phyloP scores from a whole-genome alignment of 2,888 invertebrate genomes.

The Hetaerina titia region DNA sequence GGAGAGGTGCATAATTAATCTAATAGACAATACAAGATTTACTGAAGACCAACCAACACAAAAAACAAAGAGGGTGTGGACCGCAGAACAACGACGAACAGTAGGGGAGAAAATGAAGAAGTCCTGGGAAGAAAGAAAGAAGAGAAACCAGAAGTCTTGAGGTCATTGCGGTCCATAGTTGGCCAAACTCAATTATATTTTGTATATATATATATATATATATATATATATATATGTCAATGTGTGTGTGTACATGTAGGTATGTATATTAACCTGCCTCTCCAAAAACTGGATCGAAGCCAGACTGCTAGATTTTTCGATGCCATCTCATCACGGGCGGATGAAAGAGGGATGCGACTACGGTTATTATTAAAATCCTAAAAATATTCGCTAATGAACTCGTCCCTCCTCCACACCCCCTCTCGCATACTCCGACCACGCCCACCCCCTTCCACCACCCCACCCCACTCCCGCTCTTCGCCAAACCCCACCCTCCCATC shows the following conservation, averaged over 20 bases:
- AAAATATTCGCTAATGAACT: constrained; percentile 61
- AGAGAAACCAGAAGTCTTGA: too few species aligned
- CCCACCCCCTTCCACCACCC: neutral
- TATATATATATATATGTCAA: too few species aligned
- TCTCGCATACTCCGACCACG: neutral
- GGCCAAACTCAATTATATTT: too few species aligned
- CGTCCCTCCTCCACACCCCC: neutral
- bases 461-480: neutral
- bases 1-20: too few species aligned
- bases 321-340: neutral
- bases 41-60: too few species aligned
- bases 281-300: neutral
- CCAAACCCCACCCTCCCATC: neutral
- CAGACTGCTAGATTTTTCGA: constrained; percentile 39
- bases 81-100: too few species aligned
- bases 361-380: constrained; percentile 56
- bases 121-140: too few species aligned
- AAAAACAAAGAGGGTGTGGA: too few species aligned
- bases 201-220: too few species aligned
- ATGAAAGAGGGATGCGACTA: constrained; percentile 48
- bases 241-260: neutral
- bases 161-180: too few species aligned
- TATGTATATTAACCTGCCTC: neutral
- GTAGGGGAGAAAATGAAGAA: too few species aligned
- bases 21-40: too few species aligned